phyloP scores from a whole-genome alignment of 2,113 vertebrate genomes.

The Excalfactoria chinensis region DNA sequence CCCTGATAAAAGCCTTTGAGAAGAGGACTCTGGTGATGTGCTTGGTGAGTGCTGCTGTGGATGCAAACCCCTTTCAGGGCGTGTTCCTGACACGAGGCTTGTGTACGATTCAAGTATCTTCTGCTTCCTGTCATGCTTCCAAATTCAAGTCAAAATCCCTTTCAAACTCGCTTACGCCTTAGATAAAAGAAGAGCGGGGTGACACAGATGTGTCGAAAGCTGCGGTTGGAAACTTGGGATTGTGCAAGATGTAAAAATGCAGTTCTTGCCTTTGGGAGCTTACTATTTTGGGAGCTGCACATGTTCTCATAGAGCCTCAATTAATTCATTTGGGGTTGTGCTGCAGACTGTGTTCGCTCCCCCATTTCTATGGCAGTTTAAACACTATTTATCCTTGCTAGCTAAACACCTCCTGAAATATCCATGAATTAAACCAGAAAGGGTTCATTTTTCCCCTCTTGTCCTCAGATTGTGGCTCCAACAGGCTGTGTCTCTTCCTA shows the following conservation, averaged over 20 bases:
- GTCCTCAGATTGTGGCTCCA: rapidly evolving
- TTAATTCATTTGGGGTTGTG: background rate
- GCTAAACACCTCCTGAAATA: background rate
- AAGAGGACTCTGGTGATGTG: background rate
- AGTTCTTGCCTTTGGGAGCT: background rate
- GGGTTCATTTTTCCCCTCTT: background rate
- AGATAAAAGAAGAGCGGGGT: background rate
- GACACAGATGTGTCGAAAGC: background rate
- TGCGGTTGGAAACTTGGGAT: background rate
- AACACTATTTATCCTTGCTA: background rate
- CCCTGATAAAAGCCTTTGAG: background rate
- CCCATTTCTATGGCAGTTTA: background rate
- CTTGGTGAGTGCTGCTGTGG: background rate
- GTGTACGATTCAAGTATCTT: background rate
- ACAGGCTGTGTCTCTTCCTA: rapidly evolving
- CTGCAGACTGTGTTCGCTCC: background rate
- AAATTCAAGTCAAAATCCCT: conserved; percentile 34
- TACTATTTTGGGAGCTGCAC: background rate
- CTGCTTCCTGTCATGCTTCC: background rate
- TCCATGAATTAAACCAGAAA: background rate
- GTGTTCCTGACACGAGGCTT: rapidly evolving
- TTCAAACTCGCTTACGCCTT: background rate
- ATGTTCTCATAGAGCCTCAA: background rate
- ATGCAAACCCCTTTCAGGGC: background rate
- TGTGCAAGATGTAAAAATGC: background rate